phyloP scores from a whole-genome alignment of 2,797 vertebrate genomes.

The Botia almorhae region DNA sequence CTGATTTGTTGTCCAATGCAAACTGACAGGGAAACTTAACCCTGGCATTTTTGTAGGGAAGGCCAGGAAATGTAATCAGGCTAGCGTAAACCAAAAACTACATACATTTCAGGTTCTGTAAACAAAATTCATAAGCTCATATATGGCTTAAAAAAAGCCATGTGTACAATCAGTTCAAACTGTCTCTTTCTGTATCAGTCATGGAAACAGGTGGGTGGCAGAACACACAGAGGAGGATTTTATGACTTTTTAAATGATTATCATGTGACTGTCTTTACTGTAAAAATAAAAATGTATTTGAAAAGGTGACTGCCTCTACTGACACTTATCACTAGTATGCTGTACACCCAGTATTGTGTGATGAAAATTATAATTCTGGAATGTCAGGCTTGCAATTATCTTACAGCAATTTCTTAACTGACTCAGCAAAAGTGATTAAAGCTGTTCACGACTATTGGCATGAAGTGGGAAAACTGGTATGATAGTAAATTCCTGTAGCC shows the following conservation, averaged over 20 bases:
- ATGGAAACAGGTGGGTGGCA: too few species aligned
- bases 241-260: neutral
- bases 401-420: slow-evolving; percentile 20
- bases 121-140: slow-evolving; percentile 15
- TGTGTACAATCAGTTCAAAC: neutral
- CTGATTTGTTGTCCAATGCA: slow-evolving; percentile 31
- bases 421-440: neutral
- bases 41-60: slow-evolving; percentile 13
- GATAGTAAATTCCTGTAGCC: slow-evolving; percentile 34
- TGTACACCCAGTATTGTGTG: slow-evolving; percentile 4
- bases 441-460: neutral
- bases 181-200: neutral
- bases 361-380: slow-evolving; percentile 12
- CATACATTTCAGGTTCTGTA: neutral
- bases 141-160: slow-evolving; percentile 12
- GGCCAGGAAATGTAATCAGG: slow-evolving; percentile 32
- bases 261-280: neutral
- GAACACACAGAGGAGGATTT: neutral
- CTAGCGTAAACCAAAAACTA: slow-evolving; percentile 28
- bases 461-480: slow-evolving; percentile 22
- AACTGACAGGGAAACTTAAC: slow-evolving; percentile 40
- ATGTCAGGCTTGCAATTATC: neutral
- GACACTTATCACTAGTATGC: slow-evolving; percentile 5
- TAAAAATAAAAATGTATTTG: neutral
- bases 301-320: neutral